phyloP scores from a whole-genome alignment of 2,797 vertebrate species.

The Thalassophryne amazonica region DNA sequence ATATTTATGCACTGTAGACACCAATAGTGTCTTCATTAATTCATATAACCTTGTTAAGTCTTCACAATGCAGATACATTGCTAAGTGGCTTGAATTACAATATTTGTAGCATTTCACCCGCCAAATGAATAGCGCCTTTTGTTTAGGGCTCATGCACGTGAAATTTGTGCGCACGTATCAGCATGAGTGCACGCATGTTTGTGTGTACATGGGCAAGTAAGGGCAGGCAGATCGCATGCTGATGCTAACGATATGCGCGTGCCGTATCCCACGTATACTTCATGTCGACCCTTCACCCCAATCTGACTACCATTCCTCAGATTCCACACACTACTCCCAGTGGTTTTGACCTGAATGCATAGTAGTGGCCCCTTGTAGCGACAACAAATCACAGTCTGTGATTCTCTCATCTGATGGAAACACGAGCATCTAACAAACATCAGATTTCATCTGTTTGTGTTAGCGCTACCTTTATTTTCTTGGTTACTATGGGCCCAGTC shows the following conservation, averaged over 20 bases:
- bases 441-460: not conserved
- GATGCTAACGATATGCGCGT: slow-evolving; percentile 64
- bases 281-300: slow-evolving; percentile 67
- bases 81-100: slow-evolving; percentile 58
- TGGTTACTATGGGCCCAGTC: too few relatives aligned
- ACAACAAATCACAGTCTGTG: not conserved
- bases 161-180: slow-evolving; percentile 34
- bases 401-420: not conserved
- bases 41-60: slow-evolving; percentile 6
- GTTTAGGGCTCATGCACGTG: slow-evolving; percentile 45
- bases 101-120: slow-evolving; percentile 38
- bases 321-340: slow-evolving; percentile 64
- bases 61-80: slow-evolving; percentile 22
- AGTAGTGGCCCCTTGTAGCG: slow-evolving; percentile 3
- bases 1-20: slow-evolving; percentile 28
- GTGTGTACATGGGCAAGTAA: slow-evolving; percentile 36
- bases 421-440: not conserved
- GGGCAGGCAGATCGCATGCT: slow-evolving; percentile 61
- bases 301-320: slow-evolving; percentile 62
- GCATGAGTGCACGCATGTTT: slow-evolving; percentile 7
- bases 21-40: slow-evolving; percentile 27
- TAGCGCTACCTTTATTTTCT: too few relatives aligned
- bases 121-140: slow-evolving; percentile 58
- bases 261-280: slow-evolving; percentile 49
- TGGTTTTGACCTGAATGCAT: slow-evolving; percentile 41